These are phyloP conservation scores for Eupristina koningsbergeri DNA, from an alignment of 1,140 invertebrate species.

Conservation along the genomic window DNA sequence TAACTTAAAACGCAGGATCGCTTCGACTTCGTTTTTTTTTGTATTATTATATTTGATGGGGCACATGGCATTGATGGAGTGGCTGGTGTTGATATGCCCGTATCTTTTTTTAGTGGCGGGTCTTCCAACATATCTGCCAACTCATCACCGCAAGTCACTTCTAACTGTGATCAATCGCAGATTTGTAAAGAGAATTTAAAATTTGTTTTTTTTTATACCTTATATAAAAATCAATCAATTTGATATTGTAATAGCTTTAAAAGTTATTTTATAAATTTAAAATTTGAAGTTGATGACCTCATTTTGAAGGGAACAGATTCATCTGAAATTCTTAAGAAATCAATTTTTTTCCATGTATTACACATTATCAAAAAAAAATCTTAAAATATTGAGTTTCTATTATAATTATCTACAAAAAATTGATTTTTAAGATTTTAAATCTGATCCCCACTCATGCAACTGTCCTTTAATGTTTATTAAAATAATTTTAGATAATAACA, in stretches of 20 bases:
- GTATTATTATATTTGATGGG: slow-evolving; percentile 60
- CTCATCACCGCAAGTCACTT: slow-evolving; percentile 70
- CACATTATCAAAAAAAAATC: neutral
- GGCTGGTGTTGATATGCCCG: slow-evolving; percentile 64
- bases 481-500: slow-evolving; percentile 30
- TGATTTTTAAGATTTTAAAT: slow-evolving; percentile 45
- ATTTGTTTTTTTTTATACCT: slow-evolving; percentile 7
- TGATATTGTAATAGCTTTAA: neutral
- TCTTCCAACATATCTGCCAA: slow-evolving; percentile 70
- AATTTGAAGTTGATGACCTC: slow-evolving; percentile 30
- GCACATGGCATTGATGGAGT: slow-evolving; percentile 68
- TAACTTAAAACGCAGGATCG: slow-evolving; percentile 70
- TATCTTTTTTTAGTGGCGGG: slow-evolving; percentile 66
- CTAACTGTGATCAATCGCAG: slow-evolving; percentile 61
- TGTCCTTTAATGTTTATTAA: slow-evolving; percentile 9
- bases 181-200: slow-evolving; percentile 40
- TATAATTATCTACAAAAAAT: neutral
- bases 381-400: slow-evolving; percentile 30
- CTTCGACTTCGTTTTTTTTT: slow-evolving; percentile 70
- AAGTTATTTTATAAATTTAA: neutral
- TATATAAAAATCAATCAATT: slow-evolving; percentile 46
- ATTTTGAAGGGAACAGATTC: slow-evolving; percentile 35
- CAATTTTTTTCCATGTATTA: slow-evolving; percentile 3
- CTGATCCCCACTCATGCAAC: slow-evolving; percentile 35
- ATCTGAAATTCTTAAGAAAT: slow-evolving; percentile 43